A percentile compares a stretch with the other conserved stretches of the same genome.
These are phyloP conservation scores for Norana najaformis DNA, from an alignment of 2,888 invertebrate species.

Conservation along the genomic window DNA sequence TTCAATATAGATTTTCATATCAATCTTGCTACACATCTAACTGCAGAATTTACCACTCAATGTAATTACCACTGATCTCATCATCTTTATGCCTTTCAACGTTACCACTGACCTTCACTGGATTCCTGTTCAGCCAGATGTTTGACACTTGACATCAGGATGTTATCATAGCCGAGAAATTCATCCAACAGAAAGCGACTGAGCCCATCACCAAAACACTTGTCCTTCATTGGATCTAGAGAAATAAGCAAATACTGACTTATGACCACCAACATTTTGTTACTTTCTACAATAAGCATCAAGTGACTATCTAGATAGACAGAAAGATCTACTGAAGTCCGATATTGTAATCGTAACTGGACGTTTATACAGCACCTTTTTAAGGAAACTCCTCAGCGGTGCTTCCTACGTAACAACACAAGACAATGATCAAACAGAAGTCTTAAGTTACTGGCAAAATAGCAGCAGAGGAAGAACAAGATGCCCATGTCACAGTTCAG, in stretches of 20 bases:
- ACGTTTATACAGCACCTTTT: no score
- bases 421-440: no score
- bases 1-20: no score
- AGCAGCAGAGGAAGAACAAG: no score
- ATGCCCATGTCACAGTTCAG: no score
- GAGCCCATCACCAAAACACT: slow-evolving; percentile 91
- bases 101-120: slow-evolving; percentile 75
- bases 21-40: not conserved
- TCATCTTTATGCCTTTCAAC: not conserved
- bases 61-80: not conserved
- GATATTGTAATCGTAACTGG: no score
- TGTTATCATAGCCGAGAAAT: slow-evolving; percentile 93
- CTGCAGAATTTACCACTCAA: not conserved
- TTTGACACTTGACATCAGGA: slow-evolving; percentile 94
- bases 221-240: slow-evolving; percentile 82
- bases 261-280: not conserved
- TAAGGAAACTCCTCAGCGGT: no score
- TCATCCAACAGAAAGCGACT: slow-evolving; percentile 86
- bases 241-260: slow-evolving; percentile 66
- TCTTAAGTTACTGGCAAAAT: no score
- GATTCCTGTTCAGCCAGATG: slow-evolving; percentile 92
- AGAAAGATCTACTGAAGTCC: no score
- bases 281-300: not conserved
- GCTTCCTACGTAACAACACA: no score
- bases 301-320: no score